Conservation (phyloP, 2,888 invertebrate genomes). For the Subacronicta megacephala region DNA sequence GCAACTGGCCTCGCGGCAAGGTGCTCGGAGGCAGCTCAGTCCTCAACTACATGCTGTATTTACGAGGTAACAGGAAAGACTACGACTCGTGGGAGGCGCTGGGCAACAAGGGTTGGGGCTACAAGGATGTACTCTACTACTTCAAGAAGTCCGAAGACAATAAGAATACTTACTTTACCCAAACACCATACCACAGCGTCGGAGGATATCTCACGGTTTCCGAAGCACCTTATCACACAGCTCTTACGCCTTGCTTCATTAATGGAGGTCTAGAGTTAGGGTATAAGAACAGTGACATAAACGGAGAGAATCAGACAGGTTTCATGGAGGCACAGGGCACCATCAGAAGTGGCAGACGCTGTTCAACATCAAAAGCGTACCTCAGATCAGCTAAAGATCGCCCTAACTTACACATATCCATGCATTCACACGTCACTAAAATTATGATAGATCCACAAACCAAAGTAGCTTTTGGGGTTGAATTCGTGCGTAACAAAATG, state of each 20-base stretch:
- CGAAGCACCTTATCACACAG: constrained; percentile 96
- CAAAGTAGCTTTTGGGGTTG: constrained; percentile 95
- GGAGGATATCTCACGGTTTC: constrained; percentile 95
- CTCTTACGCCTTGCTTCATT: constrained; percentile 94
- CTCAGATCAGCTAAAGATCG: constrained; percentile 94
- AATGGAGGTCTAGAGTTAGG: constrained; percentile 95
- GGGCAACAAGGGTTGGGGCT: constrained; percentile 97
- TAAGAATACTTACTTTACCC: constrained; percentile 94
- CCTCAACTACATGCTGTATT: constrained; percentile 97
- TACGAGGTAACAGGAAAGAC: constrained; percentile 96
- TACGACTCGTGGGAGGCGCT: constrained; percentile 96
- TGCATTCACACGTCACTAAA: constrained; percentile 94
- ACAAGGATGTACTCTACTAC: constrained; percentile 93
- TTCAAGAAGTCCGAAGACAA: constrained; percentile 98
- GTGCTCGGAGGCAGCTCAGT: constrained; percentile 97
- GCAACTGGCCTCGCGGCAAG: constrained; percentile 98
- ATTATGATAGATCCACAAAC: constrained; percentile 93
- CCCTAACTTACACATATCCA: constrained; percentile 95
- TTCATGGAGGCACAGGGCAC: constrained; percentile 97
- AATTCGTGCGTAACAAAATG: constrained; percentile 93
- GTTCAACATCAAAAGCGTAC: constrained; percentile 97
- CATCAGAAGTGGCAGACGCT: constrained; percentile 93
- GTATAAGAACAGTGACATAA: constrained; percentile 95
- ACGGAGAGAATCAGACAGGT: constrained; percentile 95
- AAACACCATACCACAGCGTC: constrained; percentile 94